Evolutionary conservation across 2,888 invertebrate species (phyloP).

Genomic region (Mycalesis mineus): DNA sequence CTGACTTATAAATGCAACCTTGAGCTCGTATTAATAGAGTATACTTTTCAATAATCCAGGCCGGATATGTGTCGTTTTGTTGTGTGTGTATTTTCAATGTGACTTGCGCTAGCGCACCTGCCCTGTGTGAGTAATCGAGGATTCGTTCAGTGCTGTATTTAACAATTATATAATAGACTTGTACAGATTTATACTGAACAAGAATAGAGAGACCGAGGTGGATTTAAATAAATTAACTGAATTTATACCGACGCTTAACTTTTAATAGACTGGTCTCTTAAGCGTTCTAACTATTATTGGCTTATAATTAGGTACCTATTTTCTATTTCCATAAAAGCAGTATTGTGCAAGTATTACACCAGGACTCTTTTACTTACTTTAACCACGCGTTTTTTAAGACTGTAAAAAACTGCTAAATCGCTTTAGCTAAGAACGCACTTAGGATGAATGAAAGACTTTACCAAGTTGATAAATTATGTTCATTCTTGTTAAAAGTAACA

Average conservation of each 20-base stretch:
- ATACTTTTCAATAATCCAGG: neutral
- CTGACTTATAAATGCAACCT: conserved; percentile 6
- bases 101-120: conserved; percentile 46
- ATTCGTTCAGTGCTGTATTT: conserved; percentile 25
- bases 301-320: too few species aligned
- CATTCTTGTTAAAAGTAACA: too few species aligned
- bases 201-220: conserved; percentile 30
- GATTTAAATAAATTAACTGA: neutral
- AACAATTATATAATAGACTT: conserved; percentile 35
- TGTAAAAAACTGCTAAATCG: too few species aligned
- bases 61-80: conserved; percentile 33
- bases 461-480: too few species aligned
- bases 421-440: too few species aligned
- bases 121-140: conserved; percentile 51
- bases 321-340: too few species aligned
- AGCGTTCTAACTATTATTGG: too few species aligned
- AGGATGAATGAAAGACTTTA: too few species aligned
- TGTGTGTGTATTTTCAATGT: conserved; percentile 34
- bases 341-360: too few species aligned
- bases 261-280: neutral
- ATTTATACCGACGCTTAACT: neutral
- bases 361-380: too few species aligned
- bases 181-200: conserved; percentile 41
- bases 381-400: too few species aligned
- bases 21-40: conserved; percentile 8